Evolutionary conservation across 1,140 invertebrate genomes (phyloP).

Genomic region (Hycleus cichorii): DNA sequence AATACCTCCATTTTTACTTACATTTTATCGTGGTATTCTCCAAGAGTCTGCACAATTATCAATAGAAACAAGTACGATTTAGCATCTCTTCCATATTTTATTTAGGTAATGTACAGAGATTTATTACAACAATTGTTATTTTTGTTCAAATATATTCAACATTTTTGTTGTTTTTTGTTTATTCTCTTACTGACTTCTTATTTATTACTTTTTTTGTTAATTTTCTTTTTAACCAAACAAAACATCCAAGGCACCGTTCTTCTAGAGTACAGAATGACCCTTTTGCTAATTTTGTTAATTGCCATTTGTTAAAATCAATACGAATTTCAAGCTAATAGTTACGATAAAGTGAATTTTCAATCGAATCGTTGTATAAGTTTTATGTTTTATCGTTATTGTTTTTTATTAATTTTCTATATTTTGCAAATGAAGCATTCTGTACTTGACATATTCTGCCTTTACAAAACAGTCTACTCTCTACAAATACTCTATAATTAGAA

Average conservation of each 20-base stretch:
- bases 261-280: conserved; percentile 23
- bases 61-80: too few species aligned
- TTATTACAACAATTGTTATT: conserved; percentile 36
- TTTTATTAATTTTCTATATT: too few species aligned
- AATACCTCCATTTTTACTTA: too few species aligned
- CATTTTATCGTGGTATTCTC: too few species aligned
- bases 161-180: conserved; percentile 7
- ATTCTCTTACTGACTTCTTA: neutral
- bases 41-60: too few species aligned
- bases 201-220: conserved; percentile 17
- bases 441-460: conserved; percentile 30
- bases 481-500: conserved; percentile 18
- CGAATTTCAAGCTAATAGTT: too few species aligned
- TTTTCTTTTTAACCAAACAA: conserved; percentile 31
- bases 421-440: conserved; percentile 18
- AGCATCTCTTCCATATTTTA: conserved; percentile 18
- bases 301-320: neutral
- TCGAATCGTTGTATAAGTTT: too few species aligned
- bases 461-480: conserved; percentile 27
- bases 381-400: too few species aligned
- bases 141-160: conserved; percentile 28
- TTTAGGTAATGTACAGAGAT: conserved; percentile 37
- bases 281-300: conserved; percentile 10
- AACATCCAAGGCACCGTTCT: conserved; percentile 39
- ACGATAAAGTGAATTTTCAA: too few species aligned